Evolutionary conservation across 30 jellyfish, hydroid and myxozoan species (phyloP), one percentile per base, ranked within the genome.

Genomic region (Sanderia malayensis): DNA sequence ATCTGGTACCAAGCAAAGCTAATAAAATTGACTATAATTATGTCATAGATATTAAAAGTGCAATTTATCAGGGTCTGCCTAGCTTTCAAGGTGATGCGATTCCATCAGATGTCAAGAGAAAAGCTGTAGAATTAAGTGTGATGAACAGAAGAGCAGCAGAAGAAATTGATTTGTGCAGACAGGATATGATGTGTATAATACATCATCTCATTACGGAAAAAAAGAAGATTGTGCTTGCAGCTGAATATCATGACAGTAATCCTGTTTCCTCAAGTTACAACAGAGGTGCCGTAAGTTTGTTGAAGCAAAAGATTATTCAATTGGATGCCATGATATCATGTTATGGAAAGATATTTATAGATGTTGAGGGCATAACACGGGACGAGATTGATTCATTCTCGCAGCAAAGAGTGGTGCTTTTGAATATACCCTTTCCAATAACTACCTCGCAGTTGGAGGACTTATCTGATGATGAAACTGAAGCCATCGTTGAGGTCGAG

Each of bases 21-120:
- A 31, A 25, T 31, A 66, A 66, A 22, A 66, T 66, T n/a, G 58
- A 32, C 25, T 66, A 45, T 25, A 41, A 32, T 4, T 61, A 66
- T 66, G 79, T 44, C 58, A 6, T 66, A 23, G 79, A 66, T 66
- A 66, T 66, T 45, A 29, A 66, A 66, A 66, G 62, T 66, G 62
- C 61, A 13, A 17, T 66, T 17, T 66, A 34, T 45, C 63, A 45
- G 26, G 62, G 31, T 25, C 79, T 66, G 9, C 62, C 79, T 11
- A 41, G 62, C 44, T 34, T 66, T 41, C 44, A 66, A 8, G 31
- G 79, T 1, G 79, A 66, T 29, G 13, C 27, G 6, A 2, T 66
- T 31, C 79, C 79, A 66, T 32, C 79, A 17, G 79, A 66, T 29
- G 44, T 66, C 34, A 66, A 66, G 44, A 26, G 79, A 13, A 66